Evolutionary conservation across 2,888 invertebrate species (phyloP).

Genomic region (Petrolisthes manimaculis): DNA sequence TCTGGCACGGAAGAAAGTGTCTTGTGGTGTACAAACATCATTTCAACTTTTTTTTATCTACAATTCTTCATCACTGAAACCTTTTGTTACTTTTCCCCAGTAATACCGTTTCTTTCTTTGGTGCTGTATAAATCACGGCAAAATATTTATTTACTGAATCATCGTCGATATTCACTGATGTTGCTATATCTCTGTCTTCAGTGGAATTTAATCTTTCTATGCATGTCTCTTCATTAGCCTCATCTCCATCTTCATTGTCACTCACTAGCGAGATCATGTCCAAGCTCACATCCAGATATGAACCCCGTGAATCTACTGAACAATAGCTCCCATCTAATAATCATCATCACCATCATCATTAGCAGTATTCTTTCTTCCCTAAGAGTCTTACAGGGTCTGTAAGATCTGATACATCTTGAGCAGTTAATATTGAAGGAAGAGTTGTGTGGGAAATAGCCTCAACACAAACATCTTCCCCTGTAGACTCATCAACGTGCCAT

Average conservation of each 20-base stretch:
- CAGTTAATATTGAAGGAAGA: too few relatives aligned
- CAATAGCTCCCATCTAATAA: background rate
- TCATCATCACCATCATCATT: constrained; percentile 21
- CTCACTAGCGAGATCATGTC: background rate
- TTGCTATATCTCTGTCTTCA: constrained; percentile 22
- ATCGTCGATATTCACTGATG: background rate
- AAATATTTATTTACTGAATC: background rate
- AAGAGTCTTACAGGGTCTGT: too few relatives aligned
- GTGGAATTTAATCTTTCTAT: constrained; percentile 7
- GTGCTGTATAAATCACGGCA: constrained; percentile 7
- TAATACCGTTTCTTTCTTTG: constrained; percentile 20
- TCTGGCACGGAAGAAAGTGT: too few relatives aligned
- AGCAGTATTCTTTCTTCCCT: too few relatives aligned
- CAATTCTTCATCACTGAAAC: constrained; percentile 4
- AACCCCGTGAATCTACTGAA: background rate
- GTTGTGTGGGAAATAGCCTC: too few relatives aligned
- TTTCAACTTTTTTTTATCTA: background rate
- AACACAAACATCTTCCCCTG: too few relatives aligned
- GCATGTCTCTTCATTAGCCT: constrained; percentile 3
- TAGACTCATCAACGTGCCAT: too few relatives aligned
- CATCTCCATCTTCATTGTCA: constrained; percentile 8
- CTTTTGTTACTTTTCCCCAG: constrained; percentile 23
- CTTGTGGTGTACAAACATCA: too few relatives aligned
- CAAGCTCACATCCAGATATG: constrained; percentile 11
- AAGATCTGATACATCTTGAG: too few relatives aligned